These are phyloP conservation scores for Apantesis nais DNA, from an alignment of 2,888 invertebrate species.

Conservation along the genomic window DNA sequence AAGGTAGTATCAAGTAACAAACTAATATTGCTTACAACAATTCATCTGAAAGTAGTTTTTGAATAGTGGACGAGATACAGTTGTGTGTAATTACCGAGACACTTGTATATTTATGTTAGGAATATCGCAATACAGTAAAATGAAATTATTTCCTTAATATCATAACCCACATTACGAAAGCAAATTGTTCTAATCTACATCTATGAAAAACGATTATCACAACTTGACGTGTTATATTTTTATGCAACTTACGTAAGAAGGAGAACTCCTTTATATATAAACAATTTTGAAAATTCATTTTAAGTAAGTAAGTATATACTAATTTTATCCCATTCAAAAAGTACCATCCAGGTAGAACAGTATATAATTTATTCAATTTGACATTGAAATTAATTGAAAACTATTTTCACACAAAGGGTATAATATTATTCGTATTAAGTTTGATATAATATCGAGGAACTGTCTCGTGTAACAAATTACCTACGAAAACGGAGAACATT, in stretches of 20 bases:
- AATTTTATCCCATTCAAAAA: too few relatives aligned
- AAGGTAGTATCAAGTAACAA: neutral
- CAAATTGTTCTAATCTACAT: neutral
- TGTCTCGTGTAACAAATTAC: neutral
- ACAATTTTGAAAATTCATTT: too few relatives aligned
- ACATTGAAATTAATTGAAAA: too few relatives aligned
- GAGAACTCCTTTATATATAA: too few relatives aligned
- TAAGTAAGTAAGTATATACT: too few relatives aligned
- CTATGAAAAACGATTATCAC: neutral
- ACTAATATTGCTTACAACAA: neutral
- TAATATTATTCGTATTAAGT: too few relatives aligned
- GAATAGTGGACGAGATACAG: neutral
- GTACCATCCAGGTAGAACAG: too few relatives aligned
- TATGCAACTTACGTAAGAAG: too few relatives aligned
- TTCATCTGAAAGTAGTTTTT: neutral
- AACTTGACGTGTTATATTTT: neutral
- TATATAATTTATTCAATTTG: too few relatives aligned
- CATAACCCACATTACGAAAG: neutral
- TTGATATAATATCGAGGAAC: too few relatives aligned
- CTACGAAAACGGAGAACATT: too few relatives aligned
- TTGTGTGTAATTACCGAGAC: neutral
- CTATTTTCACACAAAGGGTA: too few relatives aligned
- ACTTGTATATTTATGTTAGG: neutral
- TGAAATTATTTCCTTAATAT: neutral
- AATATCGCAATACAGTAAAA: conserved; percentile 2